phyloP scores from a whole-genome alignment of 2,797 vertebrate species.

The Pogonophryne albipinna region DNA sequence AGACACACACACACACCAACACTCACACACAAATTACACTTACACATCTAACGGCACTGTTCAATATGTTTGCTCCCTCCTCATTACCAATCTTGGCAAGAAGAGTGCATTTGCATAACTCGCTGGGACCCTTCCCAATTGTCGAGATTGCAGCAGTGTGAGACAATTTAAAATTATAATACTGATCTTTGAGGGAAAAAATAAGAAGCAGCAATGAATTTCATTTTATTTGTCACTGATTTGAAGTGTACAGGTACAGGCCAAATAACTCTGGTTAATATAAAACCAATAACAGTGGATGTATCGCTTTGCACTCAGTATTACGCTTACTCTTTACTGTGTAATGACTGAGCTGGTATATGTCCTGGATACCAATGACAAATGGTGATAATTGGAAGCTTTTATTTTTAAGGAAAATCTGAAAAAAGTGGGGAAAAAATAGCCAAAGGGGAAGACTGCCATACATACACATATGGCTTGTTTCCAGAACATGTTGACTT shows the following conservation, averaged over 20 bases:
- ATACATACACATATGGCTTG: too few relatives aligned
- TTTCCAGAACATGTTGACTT: conserved; percentile 1
- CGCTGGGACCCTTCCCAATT: conserved; percentile 62
- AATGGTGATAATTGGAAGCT: not conserved
- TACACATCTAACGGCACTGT: conserved; percentile 9
- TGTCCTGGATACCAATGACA: not conserved
- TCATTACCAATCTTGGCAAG: conserved; percentile 61
- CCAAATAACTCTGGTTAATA: not conserved
- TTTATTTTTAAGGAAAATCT: not conserved
- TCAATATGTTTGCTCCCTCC: conserved; percentile 48
- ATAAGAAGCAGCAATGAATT: not conserved
- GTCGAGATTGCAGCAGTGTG: conserved; percentile 50
- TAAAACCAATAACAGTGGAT: not conserved
- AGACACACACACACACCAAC: not conserved
- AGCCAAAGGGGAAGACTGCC: not conserved
- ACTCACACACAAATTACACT: not conserved
- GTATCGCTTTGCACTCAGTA: not conserved
- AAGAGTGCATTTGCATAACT: conserved; percentile 42
- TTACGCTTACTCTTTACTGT: not conserved
- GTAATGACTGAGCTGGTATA: not conserved
- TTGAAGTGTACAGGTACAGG: not conserved
- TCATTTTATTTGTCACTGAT: not conserved
- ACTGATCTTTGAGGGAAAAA: conserved; percentile 10
- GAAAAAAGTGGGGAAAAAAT: not conserved
- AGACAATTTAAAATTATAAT: conserved; percentile 55